A percentile compares a stretch with the other conserved stretches of the same genome.
Evolutionary conservation across 2,888 invertebrate genomes (phyloP).

Genomic region (Cylloceria caligata): DNA sequence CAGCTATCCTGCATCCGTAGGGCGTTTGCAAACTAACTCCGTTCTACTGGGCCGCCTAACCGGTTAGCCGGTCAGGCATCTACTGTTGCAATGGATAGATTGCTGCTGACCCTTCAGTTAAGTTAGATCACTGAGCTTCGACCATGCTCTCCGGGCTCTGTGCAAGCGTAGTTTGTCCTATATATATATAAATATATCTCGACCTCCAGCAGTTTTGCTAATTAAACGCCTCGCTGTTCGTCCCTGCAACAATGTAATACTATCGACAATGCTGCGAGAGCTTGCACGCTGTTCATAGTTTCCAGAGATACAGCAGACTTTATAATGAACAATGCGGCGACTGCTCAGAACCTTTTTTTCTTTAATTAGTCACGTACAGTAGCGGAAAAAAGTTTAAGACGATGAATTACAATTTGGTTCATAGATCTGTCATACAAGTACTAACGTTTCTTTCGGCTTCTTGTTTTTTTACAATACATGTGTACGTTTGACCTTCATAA

Average conservation of each 20-base stretch:
- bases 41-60: slow-evolving; percentile 39
- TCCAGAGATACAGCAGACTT: neutral
- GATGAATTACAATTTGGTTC: no score
- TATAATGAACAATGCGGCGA: slow-evolving; percentile 1
- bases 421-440: no score
- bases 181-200: slow-evolving; percentile 24
- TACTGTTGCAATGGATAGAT: slow-evolving; percentile 75
- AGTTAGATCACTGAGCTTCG: slow-evolving; percentile 79
- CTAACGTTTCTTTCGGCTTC: no score
- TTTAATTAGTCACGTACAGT: neutral
- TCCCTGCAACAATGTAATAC: slow-evolving; percentile 49
- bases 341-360: neutral
- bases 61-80: slow-evolving; percentile 50
- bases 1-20: slow-evolving; percentile 75
- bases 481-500: no score
- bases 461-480: no score
- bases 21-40: slow-evolving; percentile 79
- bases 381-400: no score
- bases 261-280: slow-evolving; percentile 36
- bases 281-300: slow-evolving; percentile 2
- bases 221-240: slow-evolving; percentile 77
- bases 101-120: slow-evolving; percentile 82
- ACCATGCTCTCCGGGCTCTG: slow-evolving; percentile 70
- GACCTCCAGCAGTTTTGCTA: slow-evolving; percentile 77
- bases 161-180: slow-evolving; percentile 20